Evolutionary conservation across 2,797 vertebrate species (phyloP), one percentile per base, ranked within the genome.

Genomic region (Poecilia velifera): DNA sequence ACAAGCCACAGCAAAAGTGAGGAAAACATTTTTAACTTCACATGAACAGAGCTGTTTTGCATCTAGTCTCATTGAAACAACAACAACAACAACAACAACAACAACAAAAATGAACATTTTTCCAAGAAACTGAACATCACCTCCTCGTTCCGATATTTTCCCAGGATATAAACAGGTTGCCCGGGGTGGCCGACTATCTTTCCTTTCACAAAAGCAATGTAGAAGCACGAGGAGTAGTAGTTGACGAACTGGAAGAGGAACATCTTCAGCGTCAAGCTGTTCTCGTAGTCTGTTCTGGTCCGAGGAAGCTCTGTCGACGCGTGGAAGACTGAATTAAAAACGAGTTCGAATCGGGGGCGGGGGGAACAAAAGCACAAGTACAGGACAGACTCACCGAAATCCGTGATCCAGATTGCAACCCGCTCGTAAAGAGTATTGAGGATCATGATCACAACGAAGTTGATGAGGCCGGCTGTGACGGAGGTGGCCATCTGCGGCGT

Each of bases 181-280:
- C 97, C 97, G 1, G 98, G 98, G 77, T 96, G 95, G 53, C 98
- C 96, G 0, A 98, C 97, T 39, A 96, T 95, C 91, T 97, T 99
- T 75, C 98, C 98, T 94, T 99, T 99, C 74, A 96, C 97, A 74
- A 99, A 99, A 5, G 98, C 98, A 73, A 99, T 98, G 90, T 99
- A 99, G 96, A 99, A 98, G 80, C 97, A 98, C 0, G 97, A 98
- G 45, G 98, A 98, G 89, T 98, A 99, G 85, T 99, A 99, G 95
- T 99, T 98, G 92, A 98, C 97, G 55, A 99, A 99, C 84, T 98
- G 98, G 91, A 99, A 98, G 76, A 98, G 95, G 93, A 99, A 99
- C 97, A 98, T 99, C 96, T 99, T 99, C 92, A 97, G 94, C 28
- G 98, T 99, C 78, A 99, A 86, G 88, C 97, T 98, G 92, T 98